These are phyloP conservation scores for Choristoneura rosaceana DNA, from an alignment of 2,888 invertebrate species.

Conservation along the genomic window DNA sequence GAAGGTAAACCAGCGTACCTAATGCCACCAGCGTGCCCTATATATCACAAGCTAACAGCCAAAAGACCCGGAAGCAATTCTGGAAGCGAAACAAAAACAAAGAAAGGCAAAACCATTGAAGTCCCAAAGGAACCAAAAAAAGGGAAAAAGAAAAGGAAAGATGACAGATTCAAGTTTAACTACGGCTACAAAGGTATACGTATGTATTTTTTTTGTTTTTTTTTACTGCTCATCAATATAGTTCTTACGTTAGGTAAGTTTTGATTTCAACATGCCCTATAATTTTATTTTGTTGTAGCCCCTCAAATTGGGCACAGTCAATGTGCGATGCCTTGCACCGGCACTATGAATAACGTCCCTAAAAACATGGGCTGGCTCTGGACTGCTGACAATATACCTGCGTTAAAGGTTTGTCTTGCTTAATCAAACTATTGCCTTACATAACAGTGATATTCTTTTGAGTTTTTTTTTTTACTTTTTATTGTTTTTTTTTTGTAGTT, in stretches of 20 bases:
- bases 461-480: slow-evolving; percentile 47
- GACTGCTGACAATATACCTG: slow-evolving; percentile 74
- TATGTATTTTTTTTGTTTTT: slow-evolving; percentile 65
- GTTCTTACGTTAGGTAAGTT: no score
- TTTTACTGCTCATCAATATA: not conserved
- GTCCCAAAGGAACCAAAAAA: slow-evolving; percentile 68
- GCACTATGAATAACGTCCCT: slow-evolving; percentile 68
- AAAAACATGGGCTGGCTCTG: slow-evolving; percentile 82
- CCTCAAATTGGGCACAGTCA: slow-evolving; percentile 77
- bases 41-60: slow-evolving; percentile 72
- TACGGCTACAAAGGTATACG: slow-evolving; percentile 82
- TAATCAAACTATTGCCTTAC: slow-evolving; percentile 1
- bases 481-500: slow-evolving; percentile 67
- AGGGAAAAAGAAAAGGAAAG: slow-evolving; percentile 63
- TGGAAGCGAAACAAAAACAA: slow-evolving; percentile 65
- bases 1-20: slow-evolving; percentile 49
- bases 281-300: slow-evolving; percentile 58
- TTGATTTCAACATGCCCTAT: not conserved
- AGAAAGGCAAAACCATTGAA: slow-evolving; percentile 58
- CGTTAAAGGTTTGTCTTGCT: slow-evolving; percentile 65
- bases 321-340: slow-evolving; percentile 69
- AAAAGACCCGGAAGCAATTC: slow-evolving; percentile 61
- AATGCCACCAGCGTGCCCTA: slow-evolving; percentile 72
- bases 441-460: not conserved
- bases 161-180: slow-evolving; percentile 76